Base-by-base conservation (phyloP, 2,888 invertebrate genomes). In the Andricus curvator region DNA sequence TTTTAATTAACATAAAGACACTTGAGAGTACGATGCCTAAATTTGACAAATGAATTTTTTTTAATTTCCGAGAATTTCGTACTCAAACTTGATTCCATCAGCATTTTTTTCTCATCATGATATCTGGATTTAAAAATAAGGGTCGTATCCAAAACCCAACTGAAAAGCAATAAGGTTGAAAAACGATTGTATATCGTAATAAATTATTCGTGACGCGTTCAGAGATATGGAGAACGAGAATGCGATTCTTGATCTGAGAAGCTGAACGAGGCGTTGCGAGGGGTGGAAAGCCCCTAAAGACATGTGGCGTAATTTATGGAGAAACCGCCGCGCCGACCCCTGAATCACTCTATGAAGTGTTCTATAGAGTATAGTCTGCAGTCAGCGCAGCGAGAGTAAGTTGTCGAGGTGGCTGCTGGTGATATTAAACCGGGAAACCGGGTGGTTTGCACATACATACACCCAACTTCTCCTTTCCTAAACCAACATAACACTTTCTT, bases 401-500 rank as follows among this genome's bases (percentile, higher is more conserved):
- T 70, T 70, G 29, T 70, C 29, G 29, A 70, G 70, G 70, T 70
- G 70, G 37, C 37, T 37, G 70, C 22, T 68, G 68, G 70, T 70
- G 70, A 70, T 70, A 70, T 70, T 70, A 37, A 37, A 37, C 8
- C 37, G 37, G 37, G 37, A 70, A 70, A 70, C 33, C 51, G 20
- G 48, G 2, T 29, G 51, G 70, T 70, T 22, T 25, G 68, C 41
- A 44, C 37, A 44, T 68, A 29, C 51, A 51, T 29, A 29, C 68
- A 68, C 48, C 70, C 44, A 51, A 70, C 70, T 70, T 48, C 70
- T 37, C 6, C 37, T 37, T 6, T 66, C 48, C 51, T 67, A 67
- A 67, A 44, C 70, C 48, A 70, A 70, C 70, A 29, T 70, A 70
- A 56, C 70, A 70, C 70, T 70, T 70, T 70, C 70, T 70, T 70